Base-by-base conservation (phyloP, 2,797 vertebrate species). In the Enteromius treurensis region DNA sequence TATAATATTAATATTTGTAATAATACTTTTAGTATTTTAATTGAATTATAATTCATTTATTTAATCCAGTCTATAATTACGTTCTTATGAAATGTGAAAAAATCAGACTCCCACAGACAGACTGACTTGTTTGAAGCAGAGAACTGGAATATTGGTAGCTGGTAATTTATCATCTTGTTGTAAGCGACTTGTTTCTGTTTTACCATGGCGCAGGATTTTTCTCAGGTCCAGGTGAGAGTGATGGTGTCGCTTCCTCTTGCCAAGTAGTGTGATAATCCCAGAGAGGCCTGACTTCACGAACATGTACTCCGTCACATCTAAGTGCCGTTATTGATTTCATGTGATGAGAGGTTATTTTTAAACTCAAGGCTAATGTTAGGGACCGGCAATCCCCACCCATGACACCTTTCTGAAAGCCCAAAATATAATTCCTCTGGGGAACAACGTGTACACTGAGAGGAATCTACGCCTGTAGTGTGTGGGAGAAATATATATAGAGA, bases 291-390 rank as follows among this genome's bases (percentile, higher is more conserved):
- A 13, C 49, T 84, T 84, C 26, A 81, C 82, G 85, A 89, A 68
- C 73, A 58, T 42, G 70, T 85, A 78, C 87, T 82, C 88, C 84
- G 84, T 91, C 89, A 87, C 89, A 86, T 92, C 87, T 91, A 92
- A 92, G 86, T 93, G 90, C 82, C 86, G 88, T 93, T 92, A 93
- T 91, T 90, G 88, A 93, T 93, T 94, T 92, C 92, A 90, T 87
- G 81, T 86, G 84, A 85, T 82, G 87, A 73, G 32, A 21, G 64
- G 29, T 71, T 91, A 90, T 90, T 90, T 90, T 87, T 88, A 89
- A 83, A 85, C 70, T 10, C 82, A 71, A 82, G 77, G 82, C 86
- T 85, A 86, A 89, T 86, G 86, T 84, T 83, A 84, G 86, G 79
- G 87, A 83, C 69, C 4, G 14, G 37, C 69, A 71, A 78, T 47